phyloP scores from a whole-genome alignment of 2,888 invertebrate species.

The Campoplex nolae region DNA sequence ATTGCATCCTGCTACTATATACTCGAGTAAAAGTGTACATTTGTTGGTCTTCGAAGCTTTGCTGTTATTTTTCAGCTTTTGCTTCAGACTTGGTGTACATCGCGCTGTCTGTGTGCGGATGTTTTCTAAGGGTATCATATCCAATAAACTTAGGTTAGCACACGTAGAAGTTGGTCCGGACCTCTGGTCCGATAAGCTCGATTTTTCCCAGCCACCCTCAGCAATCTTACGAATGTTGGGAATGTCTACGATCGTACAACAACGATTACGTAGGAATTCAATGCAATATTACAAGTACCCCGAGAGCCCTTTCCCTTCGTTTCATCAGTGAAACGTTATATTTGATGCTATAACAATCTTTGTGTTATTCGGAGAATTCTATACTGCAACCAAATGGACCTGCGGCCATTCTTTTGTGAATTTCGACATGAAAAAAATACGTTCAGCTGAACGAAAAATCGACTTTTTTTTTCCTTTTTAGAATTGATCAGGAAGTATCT shows the following conservation, averaged over 20 bases:
- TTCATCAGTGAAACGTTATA: constrained; percentile 11
- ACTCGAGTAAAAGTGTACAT: constrained; percentile 67
- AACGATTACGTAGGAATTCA: constrained; percentile 3
- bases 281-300: constrained; percentile 48
- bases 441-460: too few relatives aligned
- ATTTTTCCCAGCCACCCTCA: constrained; percentile 44
- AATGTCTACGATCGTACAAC: constrained; percentile 25
- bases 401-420: neutral
- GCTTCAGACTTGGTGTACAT: neutral
- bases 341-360: constrained; percentile 26
- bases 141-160: constrained; percentile 44
- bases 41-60: constrained; percentile 27
- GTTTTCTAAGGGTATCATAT: constrained; percentile 16
- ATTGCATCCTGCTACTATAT: constrained; percentile 69
- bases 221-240: constrained; percentile 24
- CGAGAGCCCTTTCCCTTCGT: constrained; percentile 41
- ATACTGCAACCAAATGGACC: neutral
- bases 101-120: neutral
- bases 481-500: too few relatives aligned
- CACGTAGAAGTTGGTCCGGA: constrained; percentile 17
- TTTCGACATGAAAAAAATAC: neutral
- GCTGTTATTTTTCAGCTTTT: constrained; percentile 48
- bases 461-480: too few relatives aligned
- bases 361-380: constrained; percentile 1
- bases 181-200: constrained; percentile 55